Conservation (phyloP, 2,113 vertebrate genomes). For the Eudyptes chrysolophus region DNA sequence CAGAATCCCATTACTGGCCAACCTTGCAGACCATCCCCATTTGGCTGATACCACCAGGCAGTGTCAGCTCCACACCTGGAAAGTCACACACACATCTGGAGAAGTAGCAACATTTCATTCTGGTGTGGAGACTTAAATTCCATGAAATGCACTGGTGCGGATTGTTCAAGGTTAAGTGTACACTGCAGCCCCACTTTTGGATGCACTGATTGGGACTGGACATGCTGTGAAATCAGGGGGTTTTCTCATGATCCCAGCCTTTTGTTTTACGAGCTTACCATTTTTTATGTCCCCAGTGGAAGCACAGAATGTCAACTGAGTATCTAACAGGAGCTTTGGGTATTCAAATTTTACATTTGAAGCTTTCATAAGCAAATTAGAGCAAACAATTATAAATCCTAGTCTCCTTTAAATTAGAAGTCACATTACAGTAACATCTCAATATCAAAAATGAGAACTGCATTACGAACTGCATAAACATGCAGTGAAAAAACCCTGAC, state of each 20-base stretch:
- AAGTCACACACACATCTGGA: background rate
- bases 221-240: background rate
- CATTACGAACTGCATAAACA: background rate
- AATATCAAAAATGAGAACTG: background rate
- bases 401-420: background rate
- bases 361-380: constrained; percentile 3
- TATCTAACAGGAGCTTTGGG: background rate
- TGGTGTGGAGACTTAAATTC: background rate
- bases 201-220: background rate
- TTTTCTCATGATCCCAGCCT: background rate
- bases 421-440: background rate
- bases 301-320: background rate
- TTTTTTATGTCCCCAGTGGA: background rate
- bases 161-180: background rate
- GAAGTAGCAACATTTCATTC: background rate
- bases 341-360: background rate
- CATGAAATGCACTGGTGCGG: background rate
- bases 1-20: background rate
- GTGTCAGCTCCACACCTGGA: background rate
- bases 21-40: background rate
- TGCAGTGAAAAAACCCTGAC: background rate
- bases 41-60: background rate
- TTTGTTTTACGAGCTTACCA: background rate
- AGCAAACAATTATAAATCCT: background rate
- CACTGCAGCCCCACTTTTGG: background rate